phyloP scores from a whole-genome alignment of 2,888 invertebrate species.

The Drosophila parthenogenetica region DNA sequence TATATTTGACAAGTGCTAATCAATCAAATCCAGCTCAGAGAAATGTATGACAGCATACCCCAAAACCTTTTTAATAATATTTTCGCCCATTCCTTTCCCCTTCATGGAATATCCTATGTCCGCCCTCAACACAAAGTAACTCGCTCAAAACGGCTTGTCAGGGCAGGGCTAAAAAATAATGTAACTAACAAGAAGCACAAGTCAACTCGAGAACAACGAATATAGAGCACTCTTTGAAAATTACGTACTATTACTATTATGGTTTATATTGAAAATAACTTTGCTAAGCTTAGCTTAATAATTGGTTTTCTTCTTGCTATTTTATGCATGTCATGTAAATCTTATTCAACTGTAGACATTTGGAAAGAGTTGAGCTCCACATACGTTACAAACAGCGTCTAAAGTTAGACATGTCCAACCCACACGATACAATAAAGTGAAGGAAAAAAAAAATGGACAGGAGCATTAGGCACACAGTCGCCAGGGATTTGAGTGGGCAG shows the following conservation, averaged over 20 bases:
- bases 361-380: no score
- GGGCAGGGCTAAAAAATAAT: conserved; percentile 54
- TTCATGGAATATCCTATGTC: conserved; percentile 12
- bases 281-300: no score
- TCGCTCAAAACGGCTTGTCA: conserved; percentile 63
- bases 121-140: conserved; percentile 44
- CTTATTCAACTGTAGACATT: no score
- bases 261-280: no score
- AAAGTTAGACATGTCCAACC: not conserved
- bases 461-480: conserved; percentile 72
- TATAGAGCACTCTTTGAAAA: conserved; percentile 30
- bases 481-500: conserved; percentile 65
- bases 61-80: conserved; percentile 77
- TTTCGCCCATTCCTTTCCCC: conserved; percentile 23
- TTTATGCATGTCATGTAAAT: no score
- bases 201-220: not conserved
- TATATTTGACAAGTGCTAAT: conserved; percentile 68
- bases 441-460: conserved; percentile 60
- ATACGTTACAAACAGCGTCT: not conserved
- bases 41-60: conserved; percentile 58
- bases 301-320: no score
- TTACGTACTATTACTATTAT: no score
- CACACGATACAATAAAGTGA: not conserved
- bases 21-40: conserved; percentile 57
- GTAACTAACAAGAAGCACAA: conserved; percentile 23